Conservation (phyloP, 2,888 invertebrate genomes). For the Steromphala cineraria region DNA sequence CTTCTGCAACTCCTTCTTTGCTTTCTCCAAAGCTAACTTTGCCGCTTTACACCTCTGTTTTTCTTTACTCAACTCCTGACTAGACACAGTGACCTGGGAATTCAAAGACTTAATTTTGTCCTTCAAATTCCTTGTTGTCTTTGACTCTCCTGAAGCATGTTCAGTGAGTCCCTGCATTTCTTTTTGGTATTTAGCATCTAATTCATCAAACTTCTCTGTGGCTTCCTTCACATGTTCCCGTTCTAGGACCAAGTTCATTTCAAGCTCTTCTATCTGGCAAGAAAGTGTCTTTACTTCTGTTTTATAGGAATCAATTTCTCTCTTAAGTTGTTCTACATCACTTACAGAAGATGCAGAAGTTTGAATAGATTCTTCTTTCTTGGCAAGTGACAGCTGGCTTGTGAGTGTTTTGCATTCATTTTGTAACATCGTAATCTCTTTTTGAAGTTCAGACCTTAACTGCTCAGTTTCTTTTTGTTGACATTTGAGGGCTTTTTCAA, state of each 20-base stretch:
- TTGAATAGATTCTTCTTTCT: neutral
- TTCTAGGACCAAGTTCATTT: constrained; percentile 38
- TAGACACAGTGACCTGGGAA: neutral
- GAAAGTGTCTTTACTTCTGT: constrained; percentile 24
- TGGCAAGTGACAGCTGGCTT: neutral
- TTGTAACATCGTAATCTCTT: neutral
- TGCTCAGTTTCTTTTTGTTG: neutral
- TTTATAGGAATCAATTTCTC: neutral
- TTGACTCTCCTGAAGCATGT: neutral
- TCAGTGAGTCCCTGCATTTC: neutral
- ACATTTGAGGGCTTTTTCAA: too few species aligned
- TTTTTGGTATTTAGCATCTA: neutral
- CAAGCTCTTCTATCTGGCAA: constrained; percentile 41
- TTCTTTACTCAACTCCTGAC: neutral
- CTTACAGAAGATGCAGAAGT: neutral
- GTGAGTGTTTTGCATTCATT: neutral
- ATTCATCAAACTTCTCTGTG: constrained; percentile 16
- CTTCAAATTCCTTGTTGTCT: neutral
- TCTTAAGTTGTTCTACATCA: neutral
- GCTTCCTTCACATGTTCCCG: constrained; percentile 27
- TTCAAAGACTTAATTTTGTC: neutral
- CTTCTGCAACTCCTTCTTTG: neutral
- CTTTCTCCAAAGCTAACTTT: neutral
- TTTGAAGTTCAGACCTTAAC: neutral
- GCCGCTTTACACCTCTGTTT: neutral